These are phyloP conservation scores for Neoseiulus cucumeris DNA, from an alignment of 1,140 invertebrate genomes.

Conservation along the genomic window DNA sequence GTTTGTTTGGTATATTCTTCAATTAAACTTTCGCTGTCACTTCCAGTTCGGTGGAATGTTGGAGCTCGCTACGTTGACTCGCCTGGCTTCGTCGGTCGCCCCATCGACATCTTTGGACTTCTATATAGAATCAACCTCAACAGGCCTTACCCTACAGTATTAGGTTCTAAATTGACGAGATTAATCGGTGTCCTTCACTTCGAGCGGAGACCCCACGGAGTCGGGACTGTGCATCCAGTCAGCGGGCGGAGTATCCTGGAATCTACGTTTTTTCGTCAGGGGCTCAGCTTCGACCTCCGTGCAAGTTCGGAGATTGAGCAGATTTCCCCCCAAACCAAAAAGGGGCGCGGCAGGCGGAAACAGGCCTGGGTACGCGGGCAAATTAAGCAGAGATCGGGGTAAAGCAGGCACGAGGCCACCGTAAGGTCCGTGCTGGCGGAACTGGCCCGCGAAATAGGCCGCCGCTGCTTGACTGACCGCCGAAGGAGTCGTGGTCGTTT, in stretches of 20 bases:
- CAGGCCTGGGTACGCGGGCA: not conserved
- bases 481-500: not conserved
- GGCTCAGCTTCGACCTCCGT: constrained; percentile 4
- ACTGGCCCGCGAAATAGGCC: not conserved
- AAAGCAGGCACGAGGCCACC: not conserved
- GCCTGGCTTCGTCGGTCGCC: too few relatives aligned
- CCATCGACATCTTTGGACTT: too few relatives aligned
- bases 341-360: not conserved
- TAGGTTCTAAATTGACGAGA: too few relatives aligned
- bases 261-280: not conserved
- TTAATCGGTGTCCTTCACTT: constrained; percentile 3
- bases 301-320: constrained; percentile 8
- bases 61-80: too few relatives aligned
- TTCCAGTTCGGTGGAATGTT: too few relatives aligned
- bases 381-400: not conserved
- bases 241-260: not conserved
- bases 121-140: too few relatives aligned
- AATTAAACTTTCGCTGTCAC: too few relatives aligned
- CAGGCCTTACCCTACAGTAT: too few relatives aligned
- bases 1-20: too few relatives aligned
- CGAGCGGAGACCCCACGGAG: not conserved
- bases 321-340: not conserved
- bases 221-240: constrained; percentile 11
- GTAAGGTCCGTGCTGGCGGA: not conserved
- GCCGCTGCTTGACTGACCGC: constrained; percentile 3